Evolutionary conservation across 35 echinoderm and acorn worm species (phyloP), one percentile per base, ranked within the genome.

Genomic region (Apostichopus californicus): DNA sequence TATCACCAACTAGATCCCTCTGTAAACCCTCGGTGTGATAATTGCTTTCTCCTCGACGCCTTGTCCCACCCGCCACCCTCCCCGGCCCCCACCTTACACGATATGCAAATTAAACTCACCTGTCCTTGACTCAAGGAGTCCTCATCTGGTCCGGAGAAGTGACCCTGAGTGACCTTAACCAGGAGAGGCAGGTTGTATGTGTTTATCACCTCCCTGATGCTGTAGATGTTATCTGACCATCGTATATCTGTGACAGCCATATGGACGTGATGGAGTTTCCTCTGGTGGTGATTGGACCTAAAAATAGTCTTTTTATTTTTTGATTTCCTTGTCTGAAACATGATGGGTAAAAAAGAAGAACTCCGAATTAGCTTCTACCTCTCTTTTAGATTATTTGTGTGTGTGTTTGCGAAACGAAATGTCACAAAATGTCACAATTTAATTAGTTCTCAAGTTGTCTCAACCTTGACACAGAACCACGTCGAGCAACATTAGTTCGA

Each of bases 71-170:
- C 26, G 1, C 26, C 57, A 59, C 58, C 58, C 58, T 61, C 8
- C 58, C 58, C 26, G 0, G 7, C 4, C 58, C 58, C 58, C 58
- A 61, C 58, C 6, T 60, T 3, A 7, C 58, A 12, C 11, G 11
- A 73, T 17, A n/a, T 12, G n/a, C 15, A 14, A 73, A 22, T 73
- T 7, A 73, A 12, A 24, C 86, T 89, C 52, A 89, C 86, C 86
- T 89, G 86, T 89, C 86, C 86, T 75, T 89, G 86, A 17, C 86
- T 26, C 6, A 89, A 17, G 0, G 86, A 89, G 63, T 89, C 86
- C 18, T 89, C 86, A 89, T 89, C 86, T 12, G 86, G 86, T 9
- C 86, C 86, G 5, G 86, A 71, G 15, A 89, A 89, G 63, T 89
- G 86, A 9, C 86, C 86, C 17, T 89, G 86, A 5, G 86, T 89